Conservation (phyloP, 2,888 invertebrate genomes). For the Agrypnus murinus region DNA sequence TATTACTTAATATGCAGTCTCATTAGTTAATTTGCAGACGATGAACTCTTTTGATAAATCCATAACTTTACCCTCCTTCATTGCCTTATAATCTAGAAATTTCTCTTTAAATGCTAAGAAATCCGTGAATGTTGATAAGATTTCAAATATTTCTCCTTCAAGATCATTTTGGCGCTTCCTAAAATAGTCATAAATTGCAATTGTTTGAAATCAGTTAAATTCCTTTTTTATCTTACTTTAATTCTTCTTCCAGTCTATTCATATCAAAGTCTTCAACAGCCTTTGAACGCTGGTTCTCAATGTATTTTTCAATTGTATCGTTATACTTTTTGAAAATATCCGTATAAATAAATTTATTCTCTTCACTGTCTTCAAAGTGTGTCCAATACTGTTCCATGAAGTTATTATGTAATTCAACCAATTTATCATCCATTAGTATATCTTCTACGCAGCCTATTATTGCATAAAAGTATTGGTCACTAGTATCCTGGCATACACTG, state of each 20-base stretch:
- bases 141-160: constrained; percentile 85
- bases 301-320: constrained; percentile 75
- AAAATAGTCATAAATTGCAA: neutral
- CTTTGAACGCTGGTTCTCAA: constrained; percentile 73
- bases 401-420: constrained; percentile 73
- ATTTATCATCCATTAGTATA: constrained; percentile 76
- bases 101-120: constrained; percentile 82
- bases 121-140: constrained; percentile 81
- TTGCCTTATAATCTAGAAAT: constrained; percentile 80
- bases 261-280: constrained; percentile 76
- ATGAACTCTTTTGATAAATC: constrained; percentile 73
- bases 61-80: constrained; percentile 74
- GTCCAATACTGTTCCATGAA: constrained; percentile 81
- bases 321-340: constrained; percentile 81
- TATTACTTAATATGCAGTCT: constrained; percentile 47
- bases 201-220: constrained; percentile 13
- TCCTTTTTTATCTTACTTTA: constrained; percentile 68
- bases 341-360: constrained; percentile 83
- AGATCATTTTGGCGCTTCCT: constrained; percentile 75
- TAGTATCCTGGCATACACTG: constrained; percentile 58
- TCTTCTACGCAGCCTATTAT: constrained; percentile 84
- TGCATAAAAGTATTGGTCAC: constrained; percentile 73
- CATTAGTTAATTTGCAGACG: constrained; percentile 66
- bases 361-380: constrained; percentile 80
- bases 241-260: constrained; percentile 70